Conservation (phyloP, 2,113 vertebrate species). For the Rhinoptilus africanus region DNA sequence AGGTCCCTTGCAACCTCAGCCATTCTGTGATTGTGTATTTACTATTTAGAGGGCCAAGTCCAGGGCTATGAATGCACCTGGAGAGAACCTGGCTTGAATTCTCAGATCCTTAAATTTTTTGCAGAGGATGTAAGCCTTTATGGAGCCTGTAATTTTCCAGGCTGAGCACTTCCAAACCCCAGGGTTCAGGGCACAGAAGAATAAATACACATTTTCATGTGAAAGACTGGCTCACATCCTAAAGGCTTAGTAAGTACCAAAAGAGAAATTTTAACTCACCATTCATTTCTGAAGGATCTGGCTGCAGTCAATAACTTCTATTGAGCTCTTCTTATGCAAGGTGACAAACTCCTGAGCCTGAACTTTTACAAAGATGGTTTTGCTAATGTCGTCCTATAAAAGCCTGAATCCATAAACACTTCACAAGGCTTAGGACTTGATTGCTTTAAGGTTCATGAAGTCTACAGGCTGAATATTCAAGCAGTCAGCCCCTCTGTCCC, state of each 20-base stretch:
- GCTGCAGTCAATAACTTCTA: background rate
- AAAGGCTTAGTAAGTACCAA: background rate
- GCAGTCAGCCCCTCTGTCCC: background rate
- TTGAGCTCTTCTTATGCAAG: background rate
- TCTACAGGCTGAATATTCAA: background rate
- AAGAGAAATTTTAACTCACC: background rate
- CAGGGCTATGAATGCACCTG: background rate
- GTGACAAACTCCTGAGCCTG: background rate
- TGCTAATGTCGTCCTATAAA: background rate
- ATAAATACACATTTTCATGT: background rate
- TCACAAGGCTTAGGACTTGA: background rate
- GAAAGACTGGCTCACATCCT: background rate
- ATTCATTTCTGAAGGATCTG: background rate
- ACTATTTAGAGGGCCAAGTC: background rate
- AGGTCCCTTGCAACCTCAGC: background rate
- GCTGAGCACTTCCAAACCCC: background rate
- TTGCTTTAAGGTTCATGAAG: background rate
- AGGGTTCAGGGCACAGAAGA: background rate
- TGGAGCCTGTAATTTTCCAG: background rate
- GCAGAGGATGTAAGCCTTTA: background rate
- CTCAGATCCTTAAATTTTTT: background rate
- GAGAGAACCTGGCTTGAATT: background rate
- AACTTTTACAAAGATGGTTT: background rate
- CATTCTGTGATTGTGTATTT: background rate
- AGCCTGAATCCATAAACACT: background rate